Evolutionary conservation across 92 coral and sea anemone genomes (phyloP), one percentile per base, ranked within the genome.

Genomic region (Actinostola sp.): DNA sequence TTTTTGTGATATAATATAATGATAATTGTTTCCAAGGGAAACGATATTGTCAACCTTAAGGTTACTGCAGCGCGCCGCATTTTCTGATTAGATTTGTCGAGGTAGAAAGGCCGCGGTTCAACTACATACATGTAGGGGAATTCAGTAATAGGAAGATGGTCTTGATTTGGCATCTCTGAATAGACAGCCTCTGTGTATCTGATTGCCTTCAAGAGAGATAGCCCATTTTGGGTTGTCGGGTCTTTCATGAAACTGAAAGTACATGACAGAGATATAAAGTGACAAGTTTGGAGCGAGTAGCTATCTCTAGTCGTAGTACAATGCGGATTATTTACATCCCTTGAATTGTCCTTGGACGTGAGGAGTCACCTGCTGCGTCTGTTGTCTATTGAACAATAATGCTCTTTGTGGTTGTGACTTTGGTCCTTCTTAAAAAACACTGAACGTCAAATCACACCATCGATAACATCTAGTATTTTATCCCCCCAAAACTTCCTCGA

Each of bases 171-270:
- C 53, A 46, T 36, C 42, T 4, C 11, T 36, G 4, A 46, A 16
- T 46, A 7, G 19, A 46, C 53, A 3, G 15, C 53, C 48, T 64
- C 21, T 39, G 33, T 7, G 34, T 39, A 64, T 64, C 70, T 39
- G 70, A 64, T 64, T 64, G 70, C 70, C 70, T 64, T 64, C 70
- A 31, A 64, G 70, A 42, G 35, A 64, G 34, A 25, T 39, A 21
- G 13, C 38, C 8, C 48, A 64, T 21, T 64, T 42, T 23, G 48
- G 35, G n/a, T 10, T 31, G 66, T 61, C 38, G 39, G 54, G 54
- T 11, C 0, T 42, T 44, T 64, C 29, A 12, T 4, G 20, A 15
- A 14, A 2, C 29, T 39, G 11, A 64, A 27, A 27, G 43, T 8
- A 27, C 45, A 64, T 23, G 32, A 64, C 45, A 19, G 36, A 39